Evolutionary conservation across 2,113 vertebrate species (phyloP).

Genomic region (Arothron firmamentum): DNA sequence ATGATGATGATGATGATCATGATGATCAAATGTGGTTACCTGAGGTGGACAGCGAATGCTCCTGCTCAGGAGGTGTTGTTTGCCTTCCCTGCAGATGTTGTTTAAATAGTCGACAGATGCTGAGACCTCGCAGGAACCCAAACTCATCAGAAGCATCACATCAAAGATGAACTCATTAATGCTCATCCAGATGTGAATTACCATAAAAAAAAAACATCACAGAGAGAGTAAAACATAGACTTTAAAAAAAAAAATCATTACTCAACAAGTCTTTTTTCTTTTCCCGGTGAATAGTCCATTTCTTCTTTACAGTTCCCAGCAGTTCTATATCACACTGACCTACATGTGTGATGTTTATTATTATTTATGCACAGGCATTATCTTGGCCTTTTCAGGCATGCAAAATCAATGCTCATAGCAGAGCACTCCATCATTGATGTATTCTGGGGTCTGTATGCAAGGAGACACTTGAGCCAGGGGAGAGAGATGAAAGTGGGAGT

Average conservation of each 20-base stretch:
- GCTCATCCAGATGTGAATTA: constrained; percentile 29
- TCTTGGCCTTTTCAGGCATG: constrained; percentile 63
- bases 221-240: constrained; percentile 1
- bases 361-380: constrained; percentile 60
- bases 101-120: constrained; percentile 65
- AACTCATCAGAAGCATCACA: constrained; percentile 58
- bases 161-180: constrained; percentile 69
- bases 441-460: constrained; percentile 62
- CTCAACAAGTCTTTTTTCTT: constrained; percentile 35
- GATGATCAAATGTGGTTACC: constrained; percentile 24
- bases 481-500: constrained; percentile 77
- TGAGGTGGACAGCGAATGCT: constrained; percentile 26
- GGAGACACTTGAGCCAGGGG: constrained; percentile 72
- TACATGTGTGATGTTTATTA: constrained; percentile 52
- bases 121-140: constrained; percentile 61
- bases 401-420: constrained; percentile 55
- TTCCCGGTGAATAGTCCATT: constrained; percentile 2
- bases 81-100: constrained; percentile 62
- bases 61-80: constrained; percentile 41
- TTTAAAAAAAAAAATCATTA: neutral
- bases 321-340: constrained; percentile 44
- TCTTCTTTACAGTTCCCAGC: constrained; percentile 7
- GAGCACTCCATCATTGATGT: constrained; percentile 58
- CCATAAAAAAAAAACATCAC: neutral
- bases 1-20: too few relatives aligned